Percentiles rank a stretch among this genome's conserved stretches.
phyloP scores from a whole-genome alignment of 2,888 invertebrate genomes.

The Ecliptopera silaceata region DNA sequence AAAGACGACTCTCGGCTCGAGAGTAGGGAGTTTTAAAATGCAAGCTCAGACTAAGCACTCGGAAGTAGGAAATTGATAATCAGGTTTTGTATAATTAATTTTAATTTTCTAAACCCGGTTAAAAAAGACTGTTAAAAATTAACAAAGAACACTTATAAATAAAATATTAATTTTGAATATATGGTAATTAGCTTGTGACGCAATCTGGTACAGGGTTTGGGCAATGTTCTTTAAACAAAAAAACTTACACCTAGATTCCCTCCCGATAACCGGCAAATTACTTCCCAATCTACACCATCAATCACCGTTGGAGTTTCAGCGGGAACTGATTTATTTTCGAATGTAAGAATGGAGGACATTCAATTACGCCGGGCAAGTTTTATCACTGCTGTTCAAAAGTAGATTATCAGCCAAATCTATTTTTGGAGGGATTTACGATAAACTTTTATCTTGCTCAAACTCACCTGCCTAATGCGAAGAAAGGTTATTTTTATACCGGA shows the following conservation, averaged over 20 bases:
- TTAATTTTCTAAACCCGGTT: too few species aligned
- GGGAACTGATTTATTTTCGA: slow-evolving; percentile 21
- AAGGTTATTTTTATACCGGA: too few species aligned
- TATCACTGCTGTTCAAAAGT: slow-evolving; percentile 17
- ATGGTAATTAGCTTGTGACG: too few species aligned
- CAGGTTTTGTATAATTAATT: too few species aligned
- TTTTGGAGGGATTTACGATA: slow-evolving; percentile 1
- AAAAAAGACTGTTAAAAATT: too few species aligned
- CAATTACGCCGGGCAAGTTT: slow-evolving; percentile 30
- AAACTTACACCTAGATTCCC: slow-evolving; percentile 3
- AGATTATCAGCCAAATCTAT: neutral
- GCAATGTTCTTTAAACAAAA: neutral
- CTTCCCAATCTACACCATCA: slow-evolving; percentile 26
- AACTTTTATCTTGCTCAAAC: neutral
- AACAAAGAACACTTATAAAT: too few species aligned
- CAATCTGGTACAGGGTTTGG: neutral
- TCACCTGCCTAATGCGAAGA: too few species aligned
- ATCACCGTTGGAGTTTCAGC: slow-evolving; percentile 30
- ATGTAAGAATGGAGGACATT: slow-evolving; percentile 14
- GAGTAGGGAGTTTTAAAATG: too few species aligned
- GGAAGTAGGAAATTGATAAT: too few species aligned
- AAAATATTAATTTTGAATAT: too few species aligned
- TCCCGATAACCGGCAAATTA: slow-evolving; percentile 23
- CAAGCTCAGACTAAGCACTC: too few species aligned
- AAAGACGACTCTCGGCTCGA: too few species aligned